These are phyloP conservation scores for Silurus glanis DNA, from an alignment of 2,113 vertebrate species.

Conservation along the genomic window DNA sequence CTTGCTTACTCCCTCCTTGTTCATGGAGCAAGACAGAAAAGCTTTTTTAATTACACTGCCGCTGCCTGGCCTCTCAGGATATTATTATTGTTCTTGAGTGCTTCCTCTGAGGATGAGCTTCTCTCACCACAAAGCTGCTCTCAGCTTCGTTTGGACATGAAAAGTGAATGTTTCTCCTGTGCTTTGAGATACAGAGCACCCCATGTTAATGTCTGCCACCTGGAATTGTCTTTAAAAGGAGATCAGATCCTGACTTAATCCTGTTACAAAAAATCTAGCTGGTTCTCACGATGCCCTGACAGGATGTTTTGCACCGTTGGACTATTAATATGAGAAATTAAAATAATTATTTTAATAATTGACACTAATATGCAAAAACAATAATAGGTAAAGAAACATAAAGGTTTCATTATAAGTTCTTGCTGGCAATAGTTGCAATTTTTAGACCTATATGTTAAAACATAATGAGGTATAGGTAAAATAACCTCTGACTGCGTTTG, in stretches of 20 bases:
- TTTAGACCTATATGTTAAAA: neutral
- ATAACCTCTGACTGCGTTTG: neutral
- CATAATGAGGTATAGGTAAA: neutral
- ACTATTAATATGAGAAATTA: neutral
- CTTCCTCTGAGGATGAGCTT: constrained; percentile 83
- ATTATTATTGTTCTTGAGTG: constrained; percentile 87
- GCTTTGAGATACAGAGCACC: constrained; percentile 47
- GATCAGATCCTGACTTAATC: constrained; percentile 59
- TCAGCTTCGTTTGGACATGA: constrained; percentile 62
- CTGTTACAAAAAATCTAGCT: constrained; percentile 49
- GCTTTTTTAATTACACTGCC: constrained; percentile 80
- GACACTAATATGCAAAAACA: neutral
- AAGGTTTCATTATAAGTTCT: neutral
- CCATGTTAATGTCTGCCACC: constrained; percentile 66
- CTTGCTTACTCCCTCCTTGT: constrained; percentile 55
- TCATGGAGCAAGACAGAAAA: constrained; percentile 76
- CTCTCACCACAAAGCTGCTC: constrained; percentile 68
- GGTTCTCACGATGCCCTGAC: constrained; percentile 51
- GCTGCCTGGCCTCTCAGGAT: constrained; percentile 79
- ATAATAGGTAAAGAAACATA: neutral
- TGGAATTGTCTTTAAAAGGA: constrained; percentile 66
- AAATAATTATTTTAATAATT: neutral
- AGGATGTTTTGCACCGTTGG: constrained; percentile 60
- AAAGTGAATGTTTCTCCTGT: constrained; percentile 62
- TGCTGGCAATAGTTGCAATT: neutral